These are phyloP conservation scores for Nomada fucata DNA, from an alignment of 2,888 invertebrate genomes.

Conservation along the genomic window DNA sequence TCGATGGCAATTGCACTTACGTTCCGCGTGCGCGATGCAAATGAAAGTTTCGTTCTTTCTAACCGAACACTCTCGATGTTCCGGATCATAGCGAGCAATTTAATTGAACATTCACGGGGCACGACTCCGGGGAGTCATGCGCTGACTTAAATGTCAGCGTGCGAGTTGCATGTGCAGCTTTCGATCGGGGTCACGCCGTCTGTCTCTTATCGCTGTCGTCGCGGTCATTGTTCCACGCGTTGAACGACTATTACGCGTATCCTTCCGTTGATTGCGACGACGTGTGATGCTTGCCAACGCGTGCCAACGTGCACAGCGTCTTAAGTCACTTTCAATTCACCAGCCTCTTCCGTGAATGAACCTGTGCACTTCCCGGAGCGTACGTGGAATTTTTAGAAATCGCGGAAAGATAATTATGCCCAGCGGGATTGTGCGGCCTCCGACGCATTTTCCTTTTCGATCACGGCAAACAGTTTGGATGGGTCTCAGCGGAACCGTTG, in stretches of 20 bases:
- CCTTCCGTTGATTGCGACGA: constrained; percentile 58
- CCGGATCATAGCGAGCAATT: constrained; percentile 9
- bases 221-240: constrained; percentile 50
- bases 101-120: constrained; percentile 52
- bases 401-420: background rate
- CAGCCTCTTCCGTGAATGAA: background rate
- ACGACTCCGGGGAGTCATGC: constrained; percentile 38
- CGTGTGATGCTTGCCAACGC: constrained; percentile 45
- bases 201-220: constrained; percentile 44
- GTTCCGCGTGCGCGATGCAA: background rate
- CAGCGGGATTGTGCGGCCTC: no score
- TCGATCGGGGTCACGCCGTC: constrained; percentile 50
- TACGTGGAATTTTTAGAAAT: background rate
- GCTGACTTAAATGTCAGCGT: constrained; percentile 53
- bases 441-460: background rate
- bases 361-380: background rate
- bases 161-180: constrained; percentile 42
- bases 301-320: constrained; percentile 56
- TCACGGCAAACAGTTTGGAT: no score
- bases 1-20: no score
- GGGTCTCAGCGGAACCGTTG: no score
- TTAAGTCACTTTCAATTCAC: constrained; percentile 12
- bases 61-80: background rate
- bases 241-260: constrained; percentile 61
- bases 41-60: background rate